A percentile compares a stretch with the other conserved stretches of the same genome.
Conservation (phyloP, 2,888 invertebrate species). For the Pandemis cinnamomeana region DNA sequence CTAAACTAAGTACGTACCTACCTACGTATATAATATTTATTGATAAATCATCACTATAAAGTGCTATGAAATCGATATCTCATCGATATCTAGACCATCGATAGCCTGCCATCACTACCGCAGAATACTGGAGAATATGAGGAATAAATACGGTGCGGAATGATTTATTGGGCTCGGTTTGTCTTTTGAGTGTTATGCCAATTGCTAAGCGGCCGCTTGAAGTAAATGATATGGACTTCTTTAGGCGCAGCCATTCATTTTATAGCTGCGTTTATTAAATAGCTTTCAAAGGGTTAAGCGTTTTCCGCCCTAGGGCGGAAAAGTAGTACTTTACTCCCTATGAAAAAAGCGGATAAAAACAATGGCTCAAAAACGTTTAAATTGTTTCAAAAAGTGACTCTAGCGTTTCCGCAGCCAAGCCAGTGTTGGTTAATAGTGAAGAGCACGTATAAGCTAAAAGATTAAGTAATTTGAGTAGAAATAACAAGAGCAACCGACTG, state of each 20-base stretch:
- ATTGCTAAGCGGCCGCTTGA: neutral
- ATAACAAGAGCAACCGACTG: neutral
- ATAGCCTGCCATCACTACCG: conserved; percentile 16
- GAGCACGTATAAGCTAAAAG: neutral
- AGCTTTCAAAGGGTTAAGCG: neutral
- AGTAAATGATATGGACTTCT: conserved; percentile 7
- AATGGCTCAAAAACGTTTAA: neutral
- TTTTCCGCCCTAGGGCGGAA: neutral
- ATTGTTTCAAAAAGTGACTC: no score
- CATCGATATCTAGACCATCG: neutral
- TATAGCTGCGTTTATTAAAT: conserved; percentile 1
- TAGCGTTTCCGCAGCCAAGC: no score
- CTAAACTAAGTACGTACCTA: no score
- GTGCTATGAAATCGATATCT: no score
- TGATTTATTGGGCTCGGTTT: conserved; percentile 32
- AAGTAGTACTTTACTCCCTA: neutral
- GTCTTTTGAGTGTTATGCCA: conserved; percentile 18
- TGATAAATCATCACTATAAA: no score
- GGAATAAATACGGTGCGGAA: conserved; percentile 55
- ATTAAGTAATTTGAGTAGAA: neutral
- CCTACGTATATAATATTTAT: no score
- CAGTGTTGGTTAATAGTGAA: no score
- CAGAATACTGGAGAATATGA: conserved; percentile 52
- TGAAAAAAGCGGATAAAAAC: neutral
- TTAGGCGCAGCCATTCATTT: conserved; percentile 2